Conservation (phyloP, 2,888 invertebrate genomes). For the Cheilosia urbana region DNA sequence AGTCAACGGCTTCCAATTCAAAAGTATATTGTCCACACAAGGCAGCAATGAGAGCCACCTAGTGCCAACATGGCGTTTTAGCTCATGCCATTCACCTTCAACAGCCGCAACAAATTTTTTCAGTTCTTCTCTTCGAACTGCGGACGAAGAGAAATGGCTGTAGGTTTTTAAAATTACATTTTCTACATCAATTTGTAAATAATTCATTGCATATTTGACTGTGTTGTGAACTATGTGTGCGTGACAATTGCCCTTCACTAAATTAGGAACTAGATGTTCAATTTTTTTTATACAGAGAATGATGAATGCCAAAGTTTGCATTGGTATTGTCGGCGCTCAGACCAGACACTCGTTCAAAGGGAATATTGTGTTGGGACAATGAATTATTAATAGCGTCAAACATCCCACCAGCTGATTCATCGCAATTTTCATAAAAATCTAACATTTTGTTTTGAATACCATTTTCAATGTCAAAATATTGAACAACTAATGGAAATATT, state of each 20-base stretch:
- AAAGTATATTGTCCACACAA: too few relatives aligned
- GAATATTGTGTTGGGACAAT: conserved; percentile 16
- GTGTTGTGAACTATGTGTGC: conserved; percentile 34
- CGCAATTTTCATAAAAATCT: conserved; percentile 47
- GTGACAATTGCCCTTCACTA: conserved; percentile 16
- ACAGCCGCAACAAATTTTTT: too few relatives aligned
- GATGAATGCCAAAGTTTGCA: neutral
- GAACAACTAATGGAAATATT: conserved; percentile 47
- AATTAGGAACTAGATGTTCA: conserved; percentile 17
- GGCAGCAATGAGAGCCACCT: too few relatives aligned
- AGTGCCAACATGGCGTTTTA: too few relatives aligned
- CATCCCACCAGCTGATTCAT: conserved; percentile 45
- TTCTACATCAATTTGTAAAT: neutral
- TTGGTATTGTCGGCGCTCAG: conserved; percentile 15
- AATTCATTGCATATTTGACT: conserved; percentile 43
- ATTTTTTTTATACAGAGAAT: neutral
- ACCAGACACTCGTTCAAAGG: too few relatives aligned
- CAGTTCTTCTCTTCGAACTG: too few relatives aligned
- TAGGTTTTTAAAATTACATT: too few relatives aligned
- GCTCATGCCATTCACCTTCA: too few relatives aligned
- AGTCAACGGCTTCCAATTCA: too few relatives aligned
- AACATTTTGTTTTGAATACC: conserved; percentile 47
- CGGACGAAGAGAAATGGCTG: too few relatives aligned
- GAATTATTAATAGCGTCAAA: conserved; percentile 43
- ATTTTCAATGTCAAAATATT: conserved; percentile 29